Conservation (phyloP, 2,888 invertebrate species). For the Parelbella ahira region DNA sequence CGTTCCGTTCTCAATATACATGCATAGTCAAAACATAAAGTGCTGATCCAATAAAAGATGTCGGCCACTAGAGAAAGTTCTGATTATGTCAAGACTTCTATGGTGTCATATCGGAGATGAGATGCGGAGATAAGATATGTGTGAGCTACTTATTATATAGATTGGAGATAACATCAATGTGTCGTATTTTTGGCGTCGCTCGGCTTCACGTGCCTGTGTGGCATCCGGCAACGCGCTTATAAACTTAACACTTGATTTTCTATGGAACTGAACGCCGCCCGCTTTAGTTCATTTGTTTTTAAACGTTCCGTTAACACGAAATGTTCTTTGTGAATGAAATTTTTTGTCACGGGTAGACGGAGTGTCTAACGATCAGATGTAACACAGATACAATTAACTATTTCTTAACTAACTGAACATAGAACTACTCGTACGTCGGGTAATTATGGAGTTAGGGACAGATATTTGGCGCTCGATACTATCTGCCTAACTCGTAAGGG, state of each 20-base stretch:
- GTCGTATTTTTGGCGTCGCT: conserved; percentile 19
- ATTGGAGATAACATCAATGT: conserved; percentile 17
- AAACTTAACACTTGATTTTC: conserved; percentile 22
- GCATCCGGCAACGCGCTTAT: conserved; percentile 16
- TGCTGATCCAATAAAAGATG: conserved; percentile 18
- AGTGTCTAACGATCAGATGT: no score
- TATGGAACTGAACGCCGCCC: conserved; percentile 2
- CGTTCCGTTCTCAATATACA: conserved; percentile 16
- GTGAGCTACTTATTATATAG: conserved; percentile 25
- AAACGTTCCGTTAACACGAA: neutral
- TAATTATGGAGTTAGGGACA: no score
- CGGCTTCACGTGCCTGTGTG: conserved; percentile 11
- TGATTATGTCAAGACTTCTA: conserved; percentile 7
- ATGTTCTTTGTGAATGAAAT: no score
- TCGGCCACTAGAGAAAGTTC: conserved; percentile 16
- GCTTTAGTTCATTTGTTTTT: no score
- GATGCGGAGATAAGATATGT: conserved; percentile 20
- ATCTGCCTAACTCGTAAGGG: no score
- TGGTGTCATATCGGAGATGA: conserved; percentile 21
- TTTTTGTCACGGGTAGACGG: no score
- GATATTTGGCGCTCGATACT: no score
- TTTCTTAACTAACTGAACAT: no score
- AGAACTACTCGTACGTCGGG: no score
- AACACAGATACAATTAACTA: no score
- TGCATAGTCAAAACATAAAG: conserved; percentile 15